Evolutionary conservation across 2,113 vertebrate species (phyloP).

Genomic region (Taxidea taxus): DNA sequence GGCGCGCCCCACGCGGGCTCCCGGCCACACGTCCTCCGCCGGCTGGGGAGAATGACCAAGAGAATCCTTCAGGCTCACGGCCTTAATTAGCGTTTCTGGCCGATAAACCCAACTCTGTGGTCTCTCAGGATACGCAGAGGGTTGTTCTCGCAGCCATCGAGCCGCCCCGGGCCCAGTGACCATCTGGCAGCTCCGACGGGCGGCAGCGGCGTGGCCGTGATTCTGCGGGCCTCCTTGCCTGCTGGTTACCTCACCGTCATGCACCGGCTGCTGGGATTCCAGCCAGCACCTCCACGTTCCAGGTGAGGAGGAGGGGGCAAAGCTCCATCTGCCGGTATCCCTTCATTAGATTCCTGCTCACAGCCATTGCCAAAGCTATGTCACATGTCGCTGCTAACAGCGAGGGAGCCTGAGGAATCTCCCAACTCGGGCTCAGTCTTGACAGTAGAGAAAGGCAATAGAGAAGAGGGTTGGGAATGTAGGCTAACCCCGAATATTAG

Average conservation of each 20-base stretch:
- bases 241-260: not conserved
- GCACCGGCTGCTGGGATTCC: not conserved
- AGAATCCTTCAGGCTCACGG: not conserved
- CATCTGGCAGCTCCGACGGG: fast-evolving
- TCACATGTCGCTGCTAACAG: not conserved
- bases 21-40: not conserved
- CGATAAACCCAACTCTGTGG: not conserved
- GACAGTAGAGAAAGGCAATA: not conserved
- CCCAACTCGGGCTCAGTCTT: not conserved
- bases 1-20: not conserved
- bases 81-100: no score
- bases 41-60: not conserved
- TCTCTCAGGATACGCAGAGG: not conserved
- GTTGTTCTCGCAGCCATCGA: not conserved
- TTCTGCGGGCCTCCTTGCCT: not conserved
- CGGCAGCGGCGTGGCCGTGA: not conserved
- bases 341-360: not conserved
- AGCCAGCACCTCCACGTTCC: not conserved
- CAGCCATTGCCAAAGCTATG: not conserved
- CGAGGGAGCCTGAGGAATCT: not conserved
- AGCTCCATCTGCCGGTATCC: not conserved
- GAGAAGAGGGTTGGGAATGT: not conserved
- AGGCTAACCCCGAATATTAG: not conserved
- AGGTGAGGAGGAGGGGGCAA: not conserved
- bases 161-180: not conserved